Evolutionary conservation across 1,140 invertebrate species (phyloP), one percentile per base, ranked within the genome.

Genomic region (Brachionus koreanus): DNA sequence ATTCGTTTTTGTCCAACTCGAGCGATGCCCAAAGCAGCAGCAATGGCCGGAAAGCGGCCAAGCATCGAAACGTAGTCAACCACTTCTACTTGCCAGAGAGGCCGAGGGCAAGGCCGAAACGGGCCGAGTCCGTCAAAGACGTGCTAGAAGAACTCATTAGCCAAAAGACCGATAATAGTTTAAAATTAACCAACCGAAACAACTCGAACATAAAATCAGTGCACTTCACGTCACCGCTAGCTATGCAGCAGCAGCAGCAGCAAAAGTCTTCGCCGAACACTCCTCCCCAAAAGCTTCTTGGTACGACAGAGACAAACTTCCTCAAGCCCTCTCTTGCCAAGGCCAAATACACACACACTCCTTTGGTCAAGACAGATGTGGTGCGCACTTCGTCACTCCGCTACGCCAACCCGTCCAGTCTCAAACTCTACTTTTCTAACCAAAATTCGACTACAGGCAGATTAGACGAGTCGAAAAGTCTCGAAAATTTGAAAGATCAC

Each of bases 1-100:
- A 49, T 13, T 74, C 69, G 4, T 74, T 74, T 74, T 74, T 74
- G 16, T 49, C 69, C 23, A 74, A 74, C 43, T 74, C 69, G 46
- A 74, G 69, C 43, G 69, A 74, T 43, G 43, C 7, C 3, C 19
- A 19, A 25, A 23, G 9, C 2, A 25, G 39, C n/a, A 43, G 43
- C 29, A 29, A 29, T 29, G 29, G 29, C 29, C 29, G 1, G 46
- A 74, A 74, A 46, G 5, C 23, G 0, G 12, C 19, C 9, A 74
- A 46, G 46, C 29, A 46, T 4, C 37, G 25, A 25, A 74, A 74
- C 25, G 19, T 74, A 49, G 69, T 74, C 19, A 74, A 74, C 25
- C 69, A 74, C n/a, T 74, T 74, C 43, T 74, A 25, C 19, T 12
- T 29, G 10, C 69, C 69, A 29, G 39, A 46, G 25, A 74, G 46